These are phyloP conservation scores for Tetropium fuscum DNA, from an alignment of 2,888 invertebrate species.

Conservation along the genomic window DNA sequence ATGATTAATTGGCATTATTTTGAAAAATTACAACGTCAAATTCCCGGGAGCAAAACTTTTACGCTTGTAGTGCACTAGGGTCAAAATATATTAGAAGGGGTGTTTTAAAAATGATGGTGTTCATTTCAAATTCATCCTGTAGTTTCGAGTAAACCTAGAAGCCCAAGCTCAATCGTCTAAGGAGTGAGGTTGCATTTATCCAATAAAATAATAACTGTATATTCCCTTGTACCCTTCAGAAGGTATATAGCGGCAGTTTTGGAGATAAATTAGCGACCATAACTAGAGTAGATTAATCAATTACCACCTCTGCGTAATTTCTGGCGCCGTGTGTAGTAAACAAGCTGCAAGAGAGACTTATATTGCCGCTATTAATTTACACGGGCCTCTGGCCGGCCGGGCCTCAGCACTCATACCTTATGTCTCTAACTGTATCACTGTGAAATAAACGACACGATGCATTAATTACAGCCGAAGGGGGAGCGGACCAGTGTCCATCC, in stretches of 20 bases:
- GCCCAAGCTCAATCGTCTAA: too few species aligned
- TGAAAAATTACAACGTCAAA: too few species aligned
- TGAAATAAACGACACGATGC: constrained; percentile 63
- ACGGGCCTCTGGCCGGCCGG: constrained; percentile 49
- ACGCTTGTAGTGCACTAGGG: too few species aligned
- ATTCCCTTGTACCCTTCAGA: background rate
- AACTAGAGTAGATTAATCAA: constrained; percentile 60
- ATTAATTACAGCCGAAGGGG: constrained; percentile 58
- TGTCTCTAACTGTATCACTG: constrained; percentile 61
- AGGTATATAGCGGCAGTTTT: constrained; percentile 42
- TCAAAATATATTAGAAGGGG: too few species aligned
- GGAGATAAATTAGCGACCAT: constrained; percentile 55
- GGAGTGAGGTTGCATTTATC: constrained; percentile 22
- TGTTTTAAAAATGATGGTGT: too few species aligned
- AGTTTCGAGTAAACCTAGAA: too few species aligned
- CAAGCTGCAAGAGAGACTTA: constrained; percentile 63
- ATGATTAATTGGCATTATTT: too few species aligned
- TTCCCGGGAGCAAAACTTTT: too few species aligned
- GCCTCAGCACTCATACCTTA: constrained; percentile 54
- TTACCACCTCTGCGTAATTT: constrained; percentile 60
- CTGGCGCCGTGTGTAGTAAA: constrained; percentile 59
- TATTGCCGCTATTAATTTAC: constrained; percentile 67
- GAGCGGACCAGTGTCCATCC: constrained; percentile 37
- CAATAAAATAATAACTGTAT: constrained; percentile 39
- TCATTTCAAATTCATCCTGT: too few species aligned